These are phyloP conservation scores for Aurelia sp. DNA, from an alignment of 30 jellyfish, hydroid and myxozoan species.

Conservation along the genomic window DNA sequence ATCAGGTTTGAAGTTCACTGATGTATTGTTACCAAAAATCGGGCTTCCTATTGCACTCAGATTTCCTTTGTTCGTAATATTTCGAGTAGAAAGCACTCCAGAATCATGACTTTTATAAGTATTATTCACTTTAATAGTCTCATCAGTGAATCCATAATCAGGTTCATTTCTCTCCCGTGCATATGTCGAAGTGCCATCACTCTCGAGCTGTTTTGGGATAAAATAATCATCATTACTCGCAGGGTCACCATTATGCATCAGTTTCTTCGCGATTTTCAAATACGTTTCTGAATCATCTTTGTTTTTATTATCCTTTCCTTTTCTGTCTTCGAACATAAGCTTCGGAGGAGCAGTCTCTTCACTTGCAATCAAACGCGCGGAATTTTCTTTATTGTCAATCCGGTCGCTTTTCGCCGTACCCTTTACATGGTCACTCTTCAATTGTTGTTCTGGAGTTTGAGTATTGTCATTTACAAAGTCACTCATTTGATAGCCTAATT, in stretches of 20 bases:
- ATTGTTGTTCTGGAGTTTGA: neutral
- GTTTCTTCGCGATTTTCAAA: constrained; percentile 51
- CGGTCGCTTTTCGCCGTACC: neutral
- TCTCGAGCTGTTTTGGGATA: constrained; percentile 55
- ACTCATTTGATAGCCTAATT: constrained; percentile 16
- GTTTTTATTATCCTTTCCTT: constrained; percentile 59
- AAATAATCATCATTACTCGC: constrained; percentile 19
- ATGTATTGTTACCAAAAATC: too few relatives aligned
- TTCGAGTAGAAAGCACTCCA: neutral
- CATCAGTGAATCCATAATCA: constrained; percentile 73
- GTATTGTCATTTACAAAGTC: constrained; percentile 8
- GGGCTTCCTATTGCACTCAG: too few relatives aligned
- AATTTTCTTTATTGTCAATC: neutral
- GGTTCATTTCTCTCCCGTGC: constrained; percentile 12
- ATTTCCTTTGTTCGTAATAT: neutral
- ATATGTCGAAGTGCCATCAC: constrained; percentile 28
- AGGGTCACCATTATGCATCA: constrained; percentile 49
- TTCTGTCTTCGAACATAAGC: constrained; percentile 65
- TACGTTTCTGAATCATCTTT: constrained; percentile 55
- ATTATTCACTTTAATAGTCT: neutral
- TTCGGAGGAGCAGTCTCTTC: neutral
- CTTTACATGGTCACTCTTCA: neutral
- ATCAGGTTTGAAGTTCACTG: neutral
- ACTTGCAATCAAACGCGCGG: neutral
- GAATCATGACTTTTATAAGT: neutral